Base-by-base conservation (phyloP, 2,113 vertebrate genomes). In the Nothobranchius furzeri region DNA sequence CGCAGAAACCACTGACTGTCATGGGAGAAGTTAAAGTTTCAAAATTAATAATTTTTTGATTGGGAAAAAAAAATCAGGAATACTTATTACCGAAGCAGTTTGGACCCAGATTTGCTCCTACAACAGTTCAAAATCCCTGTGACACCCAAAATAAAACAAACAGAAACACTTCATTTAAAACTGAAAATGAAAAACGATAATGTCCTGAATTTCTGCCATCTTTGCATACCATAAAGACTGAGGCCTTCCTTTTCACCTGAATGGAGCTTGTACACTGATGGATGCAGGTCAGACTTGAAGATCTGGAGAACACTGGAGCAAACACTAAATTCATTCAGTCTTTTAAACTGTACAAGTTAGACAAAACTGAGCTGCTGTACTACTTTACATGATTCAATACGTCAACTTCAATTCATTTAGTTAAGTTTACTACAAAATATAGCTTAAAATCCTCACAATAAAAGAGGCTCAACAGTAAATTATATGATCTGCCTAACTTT, bases 251-350 rank as follows among this genome's bases (percentile, higher is more conserved):
- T 99, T 87, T 95, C 90, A 64, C 96, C 95, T 46, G 93, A 96
- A 65, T 95, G 90, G 51, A 98, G 84, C 84, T 99, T 99, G 87
- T 97, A 98, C 56, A 97, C 95, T 0, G 98, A 99, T 45, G 98
- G 98, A 67, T 99, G 98, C n/a, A 92, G 87, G 54, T 99, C 96
- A 50, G 93, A 95, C 90, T 99, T 99, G 85, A 99, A 99, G 88
- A 99, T 96, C 84, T 99, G 97, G 40, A 99, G 91, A 25, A 96
- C 96, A 67, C 94, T 95, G 72, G 79, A 84, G 74, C n/a, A 84
- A 76, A 78, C 69, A 54, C 36, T 62, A 53, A 52, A 30, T 30
- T 30, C 30, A 30, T 30, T 30, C 30, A 30, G 30, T 3, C 30
- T 30, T 30, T 30, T 40, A 9, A 7, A 40, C 17, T 49, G n/a